A percentile compares a stretch with the other conserved stretches of the same genome.
Conservation (phyloP, 2,797 vertebrate genomes). For the Mus caroli region DNA sequence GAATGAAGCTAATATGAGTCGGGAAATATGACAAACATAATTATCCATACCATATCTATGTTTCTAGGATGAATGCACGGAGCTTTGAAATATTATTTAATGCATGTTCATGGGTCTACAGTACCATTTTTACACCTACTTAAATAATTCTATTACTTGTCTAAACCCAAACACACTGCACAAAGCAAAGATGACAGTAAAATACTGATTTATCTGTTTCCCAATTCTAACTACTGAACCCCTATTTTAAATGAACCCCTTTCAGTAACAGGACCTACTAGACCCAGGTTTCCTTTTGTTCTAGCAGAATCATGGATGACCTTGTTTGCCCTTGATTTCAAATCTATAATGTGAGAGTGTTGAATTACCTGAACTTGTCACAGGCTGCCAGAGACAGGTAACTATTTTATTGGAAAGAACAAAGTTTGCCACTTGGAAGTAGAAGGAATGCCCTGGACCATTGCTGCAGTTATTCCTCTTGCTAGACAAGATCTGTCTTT, state of each 20-base stretch:
- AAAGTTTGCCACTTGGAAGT: not conserved
- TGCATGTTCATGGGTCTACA: not conserved
- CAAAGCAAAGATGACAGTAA: not conserved
- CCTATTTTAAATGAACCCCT: not conserved
- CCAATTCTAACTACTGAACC: not conserved
- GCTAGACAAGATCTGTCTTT: not conserved
- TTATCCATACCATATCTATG: not conserved
- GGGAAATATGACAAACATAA: not conserved
- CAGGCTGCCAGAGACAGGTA: not conserved
- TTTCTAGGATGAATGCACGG: not conserved
- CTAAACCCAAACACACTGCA: not conserved
- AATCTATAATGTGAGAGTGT: not conserved
- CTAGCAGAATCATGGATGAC: not conserved
- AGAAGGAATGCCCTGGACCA: not conserved
- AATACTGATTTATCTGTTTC: not conserved
- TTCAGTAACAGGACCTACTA: not conserved
- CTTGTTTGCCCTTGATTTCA: slow-evolving; percentile 1
- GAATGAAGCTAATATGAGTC: not conserved
- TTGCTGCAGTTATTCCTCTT: not conserved
- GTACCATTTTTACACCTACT: not conserved
- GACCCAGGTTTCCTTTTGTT: not conserved
- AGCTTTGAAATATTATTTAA: slow-evolving; percentile 27
- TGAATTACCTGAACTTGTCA: slow-evolving; percentile 1
- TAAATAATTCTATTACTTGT: not conserved
- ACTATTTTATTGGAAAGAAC: not conserved